Evolutionary conservation across 1,140 invertebrate genomes (phyloP).

Genomic region (Dendroctonus valens): DNA sequence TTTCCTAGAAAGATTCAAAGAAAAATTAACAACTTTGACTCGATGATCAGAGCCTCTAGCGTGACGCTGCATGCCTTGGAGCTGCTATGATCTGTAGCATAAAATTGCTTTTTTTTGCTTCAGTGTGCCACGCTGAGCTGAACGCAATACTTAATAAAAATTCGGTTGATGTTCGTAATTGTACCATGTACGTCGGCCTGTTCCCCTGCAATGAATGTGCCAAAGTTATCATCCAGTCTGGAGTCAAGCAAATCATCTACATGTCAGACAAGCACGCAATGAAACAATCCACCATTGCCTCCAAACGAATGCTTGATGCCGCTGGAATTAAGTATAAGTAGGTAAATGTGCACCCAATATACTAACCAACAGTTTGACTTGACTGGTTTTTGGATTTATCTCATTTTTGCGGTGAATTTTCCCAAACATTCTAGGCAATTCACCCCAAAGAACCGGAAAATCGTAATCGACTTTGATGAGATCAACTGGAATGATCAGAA

Average conservation of each 20-base stretch:
- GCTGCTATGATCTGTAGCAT: not conserved
- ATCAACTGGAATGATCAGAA: conserved; percentile 57
- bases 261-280: conserved; percentile 75
- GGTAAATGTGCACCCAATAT: not conserved
- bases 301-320: conserved; percentile 78
- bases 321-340: conserved; percentile 67
- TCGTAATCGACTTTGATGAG: conserved; percentile 68
- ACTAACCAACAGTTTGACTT: conserved; percentile 10
- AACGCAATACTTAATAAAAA: conserved; percentile 96
- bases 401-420: conserved; percentile 41
- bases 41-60: too few species aligned
- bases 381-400: conserved; percentile 25
- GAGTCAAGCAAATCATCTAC: conserved; percentile 79
- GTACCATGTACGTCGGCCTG: conserved; percentile 80
- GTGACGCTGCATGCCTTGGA: too few species aligned
- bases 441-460: conserved; percentile 59
- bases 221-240: conserved; percentile 95
- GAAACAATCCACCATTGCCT: conserved; percentile 67
- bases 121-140: conserved; percentile 96
- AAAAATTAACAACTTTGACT: too few species aligned
- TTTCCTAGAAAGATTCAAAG: too few species aligned
- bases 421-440: conserved; percentile 57
- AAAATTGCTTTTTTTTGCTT: conserved; percentile 46
- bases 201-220: conserved; percentile 98
- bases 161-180: conserved; percentile 69